Conservation (phyloP, 2,888 invertebrate genomes). For the Anaspis maculata region DNA sequence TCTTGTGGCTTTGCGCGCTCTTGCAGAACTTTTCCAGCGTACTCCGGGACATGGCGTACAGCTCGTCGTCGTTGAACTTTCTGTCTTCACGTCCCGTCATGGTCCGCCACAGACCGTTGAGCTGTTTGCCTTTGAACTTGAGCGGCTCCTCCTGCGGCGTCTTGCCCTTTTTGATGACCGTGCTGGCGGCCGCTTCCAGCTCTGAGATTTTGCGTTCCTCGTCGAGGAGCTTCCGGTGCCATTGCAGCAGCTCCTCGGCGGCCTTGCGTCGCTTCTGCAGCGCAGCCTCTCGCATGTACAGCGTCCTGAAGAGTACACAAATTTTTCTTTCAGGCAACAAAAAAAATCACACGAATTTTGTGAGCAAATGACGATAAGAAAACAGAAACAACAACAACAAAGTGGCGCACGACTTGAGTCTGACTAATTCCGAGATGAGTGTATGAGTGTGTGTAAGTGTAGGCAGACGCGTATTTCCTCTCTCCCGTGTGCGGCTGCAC, state of each 20-base stretch:
- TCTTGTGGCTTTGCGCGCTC: conserved; percentile 34
- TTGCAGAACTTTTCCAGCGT: conserved; percentile 39
- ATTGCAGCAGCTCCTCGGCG: conserved; percentile 46
- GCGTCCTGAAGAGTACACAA: too few species aligned
- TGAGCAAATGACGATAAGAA: conserved; percentile 2
- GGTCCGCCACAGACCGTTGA: conserved; percentile 43
- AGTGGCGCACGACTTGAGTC: conserved; percentile 2
- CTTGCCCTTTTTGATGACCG: conserved; percentile 19
- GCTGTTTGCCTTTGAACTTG: conserved; percentile 36
- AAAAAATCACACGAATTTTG: conserved; percentile 6
- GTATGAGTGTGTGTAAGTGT: too few species aligned
- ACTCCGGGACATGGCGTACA: conserved; percentile 38
- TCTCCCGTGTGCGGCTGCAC: too few species aligned
- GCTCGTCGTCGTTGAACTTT: conserved; percentile 37
- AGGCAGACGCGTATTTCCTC: conserved; percentile 37
- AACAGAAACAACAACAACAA: conserved; percentile 2
- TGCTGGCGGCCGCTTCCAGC: conserved; percentile 42
- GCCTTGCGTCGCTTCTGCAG: conserved; percentile 43
- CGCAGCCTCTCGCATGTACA: conserved; percentile 45
- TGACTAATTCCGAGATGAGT: too few species aligned
- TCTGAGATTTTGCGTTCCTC: conserved; percentile 47
- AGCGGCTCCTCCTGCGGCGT: conserved; percentile 7
- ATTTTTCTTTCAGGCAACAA: background rate
- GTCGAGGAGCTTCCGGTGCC: conserved; percentile 47
- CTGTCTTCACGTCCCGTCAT: conserved; percentile 39